These are phyloP conservation scores for Tortricodes alternella DNA, from an alignment of 2,888 invertebrate species.

Conservation along the genomic window DNA sequence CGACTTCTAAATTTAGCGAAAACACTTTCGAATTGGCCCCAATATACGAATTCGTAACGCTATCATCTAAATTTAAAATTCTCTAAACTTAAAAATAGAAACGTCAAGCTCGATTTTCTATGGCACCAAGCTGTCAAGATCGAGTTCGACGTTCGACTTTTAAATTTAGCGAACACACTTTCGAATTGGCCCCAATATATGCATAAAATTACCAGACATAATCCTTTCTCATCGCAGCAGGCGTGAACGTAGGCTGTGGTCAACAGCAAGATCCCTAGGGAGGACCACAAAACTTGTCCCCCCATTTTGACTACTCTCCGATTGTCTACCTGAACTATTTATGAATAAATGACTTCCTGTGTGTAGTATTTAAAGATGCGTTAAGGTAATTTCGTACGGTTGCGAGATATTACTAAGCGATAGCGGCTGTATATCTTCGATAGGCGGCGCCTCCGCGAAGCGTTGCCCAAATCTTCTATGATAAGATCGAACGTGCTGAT, in stretches of 20 bases:
- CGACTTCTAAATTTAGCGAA: no score
- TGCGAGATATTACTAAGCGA: slow-evolving; percentile 34
- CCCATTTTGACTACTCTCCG: slow-evolving; percentile 50
- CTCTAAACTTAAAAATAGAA: no score
- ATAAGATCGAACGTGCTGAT: slow-evolving; percentile 45
- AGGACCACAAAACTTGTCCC: slow-evolving; percentile 67
- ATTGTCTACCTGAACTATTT: slow-evolving; percentile 34
- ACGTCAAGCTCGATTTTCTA: no score
- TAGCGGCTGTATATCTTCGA: slow-evolving; percentile 25
- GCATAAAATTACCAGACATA: slow-evolving; percentile 62
- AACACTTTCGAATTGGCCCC: no score
- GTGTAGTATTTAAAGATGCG: slow-evolving; percentile 33
- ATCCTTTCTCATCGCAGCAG: slow-evolving; percentile 66
- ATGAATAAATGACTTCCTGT: slow-evolving; percentile 35
- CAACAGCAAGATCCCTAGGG: slow-evolving; percentile 56
- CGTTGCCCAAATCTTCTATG: slow-evolving; percentile 31
- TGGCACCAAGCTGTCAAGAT: no score
- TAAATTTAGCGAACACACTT: background rate
- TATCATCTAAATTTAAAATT: no score
- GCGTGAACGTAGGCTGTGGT: slow-evolving; percentile 50
- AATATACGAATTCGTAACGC: no score
- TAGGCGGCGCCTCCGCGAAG: slow-evolving; percentile 17
- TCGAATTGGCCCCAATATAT: background rate
- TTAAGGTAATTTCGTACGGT: slow-evolving; percentile 27
- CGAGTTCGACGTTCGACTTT: no score